phyloP scores from a whole-genome alignment of 1,140 invertebrate genomes.

The Drosophila sulfurigaster region DNA sequence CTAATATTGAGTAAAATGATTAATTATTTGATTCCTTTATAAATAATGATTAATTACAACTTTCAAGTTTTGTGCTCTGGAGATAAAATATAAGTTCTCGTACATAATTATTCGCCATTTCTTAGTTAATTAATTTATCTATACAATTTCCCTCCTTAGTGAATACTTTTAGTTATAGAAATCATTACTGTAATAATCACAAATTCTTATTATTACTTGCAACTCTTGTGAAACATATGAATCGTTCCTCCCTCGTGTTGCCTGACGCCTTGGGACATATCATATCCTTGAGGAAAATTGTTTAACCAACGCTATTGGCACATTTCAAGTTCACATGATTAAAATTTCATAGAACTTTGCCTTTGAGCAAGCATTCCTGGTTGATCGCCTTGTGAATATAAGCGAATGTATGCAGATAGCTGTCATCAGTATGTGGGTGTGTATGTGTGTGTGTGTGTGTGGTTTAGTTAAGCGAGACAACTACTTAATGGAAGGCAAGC shows the following conservation, averaged over 20 bases:
- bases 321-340: slow-evolving; percentile 36
- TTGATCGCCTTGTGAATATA: neutral
- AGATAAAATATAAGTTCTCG: too few relatives aligned
- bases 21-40: too few relatives aligned
- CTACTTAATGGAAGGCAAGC: slow-evolving; percentile 4
- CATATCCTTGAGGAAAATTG: neutral
- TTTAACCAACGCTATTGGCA: slow-evolving; percentile 26
- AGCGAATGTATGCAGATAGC: neutral
- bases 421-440: neutral
- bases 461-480: slow-evolving; percentile 16
- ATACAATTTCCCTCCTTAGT: too few relatives aligned
- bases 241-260: neutral
- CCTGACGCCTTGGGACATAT: neutral
- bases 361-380: neutral
- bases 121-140: too few relatives aligned
- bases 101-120: too few relatives aligned
- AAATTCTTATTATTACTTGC: too few relatives aligned
- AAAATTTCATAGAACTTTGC: slow-evolving; percentile 43
- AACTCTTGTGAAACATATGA: neutral
- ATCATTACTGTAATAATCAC: too few relatives aligned
- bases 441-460: neutral
- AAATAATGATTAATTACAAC: too few relatives aligned
- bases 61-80: too few relatives aligned
- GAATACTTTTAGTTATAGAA: too few relatives aligned
- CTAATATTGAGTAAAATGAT: too few relatives aligned